Conservation (phyloP, 2,888 invertebrate species). For the Scotopteryx bipunctaria region DNA sequence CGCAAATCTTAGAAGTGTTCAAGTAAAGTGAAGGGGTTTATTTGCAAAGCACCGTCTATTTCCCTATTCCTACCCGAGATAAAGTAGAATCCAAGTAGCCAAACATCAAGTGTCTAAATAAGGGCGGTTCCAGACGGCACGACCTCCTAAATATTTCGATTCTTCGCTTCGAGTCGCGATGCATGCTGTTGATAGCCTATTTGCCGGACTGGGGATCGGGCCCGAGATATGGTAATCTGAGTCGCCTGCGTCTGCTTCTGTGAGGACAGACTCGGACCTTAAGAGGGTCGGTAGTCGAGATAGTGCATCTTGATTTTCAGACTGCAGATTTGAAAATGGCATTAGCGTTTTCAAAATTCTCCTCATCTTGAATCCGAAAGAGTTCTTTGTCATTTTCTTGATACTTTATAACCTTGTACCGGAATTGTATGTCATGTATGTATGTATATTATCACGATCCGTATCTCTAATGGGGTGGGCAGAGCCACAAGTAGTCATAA, state of each 20-base stretch:
- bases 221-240: conserved; percentile 77
- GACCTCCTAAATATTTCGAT: conserved; percentile 66
- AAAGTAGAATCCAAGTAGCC: conserved; percentile 29
- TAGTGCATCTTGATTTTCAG: conserved; percentile 4
- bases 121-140: conserved; percentile 59
- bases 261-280: conserved; percentile 38
- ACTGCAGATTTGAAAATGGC: not conserved
- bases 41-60: no score
- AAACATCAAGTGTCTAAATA: conserved; percentile 56
- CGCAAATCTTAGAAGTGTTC: no score
- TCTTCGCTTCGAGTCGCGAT: conserved; percentile 59
- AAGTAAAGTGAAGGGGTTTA: no score
- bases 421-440: no score
- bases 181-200: conserved; percentile 72
- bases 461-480: no score
- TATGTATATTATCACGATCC: no score
- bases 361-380: no score
- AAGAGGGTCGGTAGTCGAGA: conserved; percentile 28
- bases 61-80: conserved; percentile 1
- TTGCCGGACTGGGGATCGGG: conserved; percentile 64
- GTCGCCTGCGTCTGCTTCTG: conserved; percentile 44
- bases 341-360: not conserved
- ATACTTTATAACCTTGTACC: no score
- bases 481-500: no score
- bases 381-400: no score